A percentile compares a stretch with the other conserved stretches of the same genome.
phyloP scores from a whole-genome alignment of 1,140 invertebrate genomes.

The Heterodera schachtii region DNA sequence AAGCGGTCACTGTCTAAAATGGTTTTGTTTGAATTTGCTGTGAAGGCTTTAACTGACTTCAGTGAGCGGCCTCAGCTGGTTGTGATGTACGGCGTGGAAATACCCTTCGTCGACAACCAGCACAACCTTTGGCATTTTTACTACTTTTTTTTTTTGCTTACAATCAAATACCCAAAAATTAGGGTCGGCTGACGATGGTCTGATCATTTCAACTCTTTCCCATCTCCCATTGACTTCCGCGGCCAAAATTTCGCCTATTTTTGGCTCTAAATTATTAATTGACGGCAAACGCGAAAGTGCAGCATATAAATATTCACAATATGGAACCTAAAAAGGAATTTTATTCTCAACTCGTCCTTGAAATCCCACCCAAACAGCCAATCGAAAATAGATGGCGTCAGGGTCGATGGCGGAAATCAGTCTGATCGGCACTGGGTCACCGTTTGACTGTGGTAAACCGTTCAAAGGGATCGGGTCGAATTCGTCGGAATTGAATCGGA shows the following conservation, averaged over 20 bases:
- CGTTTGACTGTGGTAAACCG: conserved; percentile 4
- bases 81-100: conserved; percentile 28
- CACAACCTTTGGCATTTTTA: conserved; percentile 17
- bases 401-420: conserved; percentile 36
- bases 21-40: background rate
- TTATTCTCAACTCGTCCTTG: background rate
- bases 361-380: conserved; percentile 26
- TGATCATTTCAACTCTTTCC: conserved; percentile 38
- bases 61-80: conserved; percentile 28
- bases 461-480: conserved; percentile 18
- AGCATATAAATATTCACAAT: conserved; percentile 25
- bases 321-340: conserved; percentile 15
- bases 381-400: conserved; percentile 33
- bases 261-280: background rate
- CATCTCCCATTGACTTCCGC: conserved; percentile 29
- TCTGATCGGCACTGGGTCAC: conserved; percentile 8
- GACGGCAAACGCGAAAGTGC: conserved; percentile 22
- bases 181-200: conserved; percentile 6
- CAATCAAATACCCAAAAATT: conserved; percentile 27
- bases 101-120: conserved; percentile 36
- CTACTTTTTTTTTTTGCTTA: background rate
- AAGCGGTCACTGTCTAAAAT: conserved; percentile 19
- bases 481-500: conserved; percentile 13
- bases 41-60: background rate
- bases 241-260: conserved; percentile 29